These are phyloP conservation scores for Drosophila murphyi DNA, from an alignment of 1,140 invertebrate species.

Conservation along the genomic window DNA sequence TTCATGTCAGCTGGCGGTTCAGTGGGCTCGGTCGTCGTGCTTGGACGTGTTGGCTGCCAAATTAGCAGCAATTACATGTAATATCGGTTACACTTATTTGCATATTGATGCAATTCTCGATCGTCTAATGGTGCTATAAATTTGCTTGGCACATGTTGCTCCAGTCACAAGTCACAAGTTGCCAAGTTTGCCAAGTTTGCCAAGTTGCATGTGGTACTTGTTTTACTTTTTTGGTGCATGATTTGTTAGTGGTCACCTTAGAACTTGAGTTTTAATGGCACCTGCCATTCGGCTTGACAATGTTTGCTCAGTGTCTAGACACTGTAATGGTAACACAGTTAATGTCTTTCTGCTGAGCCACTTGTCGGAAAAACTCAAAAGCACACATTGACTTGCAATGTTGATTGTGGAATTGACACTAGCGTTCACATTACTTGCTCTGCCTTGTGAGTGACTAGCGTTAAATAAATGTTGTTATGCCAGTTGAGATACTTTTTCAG, in stretches of 20 bases:
- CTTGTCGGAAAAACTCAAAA: constrained; percentile 71
- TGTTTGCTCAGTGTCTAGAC: constrained; percentile 77
- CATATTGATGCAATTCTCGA: constrained; percentile 80
- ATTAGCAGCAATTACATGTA: constrained; percentile 84
- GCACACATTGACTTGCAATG: constrained; percentile 47
- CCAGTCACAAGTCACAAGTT: constrained; percentile 12
- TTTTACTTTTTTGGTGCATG: constrained; percentile 40
- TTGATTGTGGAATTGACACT: constrained; percentile 23
- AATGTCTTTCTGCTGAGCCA: constrained; percentile 40
- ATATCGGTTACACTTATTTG: constrained; percentile 82
- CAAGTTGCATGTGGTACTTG: constrained; percentile 39
- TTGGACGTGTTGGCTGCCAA: constrained; percentile 81
- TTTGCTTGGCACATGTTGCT: constrained; percentile 71
- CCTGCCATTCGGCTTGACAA: constrained; percentile 71
- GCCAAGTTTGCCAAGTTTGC: constrained; percentile 19
- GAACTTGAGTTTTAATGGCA: constrained; percentile 67
- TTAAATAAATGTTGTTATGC: constrained; percentile 25
- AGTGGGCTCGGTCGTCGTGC: constrained; percentile 61
- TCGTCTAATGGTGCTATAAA: constrained; percentile 78
- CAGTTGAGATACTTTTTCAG: not conserved
- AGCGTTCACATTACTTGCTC: not conserved
- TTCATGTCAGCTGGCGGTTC: constrained; percentile 40
- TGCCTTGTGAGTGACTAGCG: constrained; percentile 13
- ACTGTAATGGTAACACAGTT: constrained; percentile 48
- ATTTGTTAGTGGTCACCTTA: constrained; percentile 58